A percentile compares a stretch with the other conserved stretches of the same genome.
These are phyloP conservation scores for Panthera leo DNA, from an alignment of 2,113 vertebrate species.

Conservation along the genomic window DNA sequence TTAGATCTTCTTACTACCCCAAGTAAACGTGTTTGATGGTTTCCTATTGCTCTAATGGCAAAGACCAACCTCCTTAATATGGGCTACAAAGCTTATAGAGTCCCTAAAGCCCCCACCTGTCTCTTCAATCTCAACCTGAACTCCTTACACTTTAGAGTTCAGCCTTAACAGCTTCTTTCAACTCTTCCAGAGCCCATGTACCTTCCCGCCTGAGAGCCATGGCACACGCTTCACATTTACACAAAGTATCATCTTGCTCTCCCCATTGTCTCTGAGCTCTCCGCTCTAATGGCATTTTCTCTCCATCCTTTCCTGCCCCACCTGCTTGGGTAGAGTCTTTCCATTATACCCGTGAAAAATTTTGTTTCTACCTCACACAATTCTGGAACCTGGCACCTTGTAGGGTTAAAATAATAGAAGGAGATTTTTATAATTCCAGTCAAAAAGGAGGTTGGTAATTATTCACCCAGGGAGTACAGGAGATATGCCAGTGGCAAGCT, in stretches of 20 bases:
- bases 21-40: neutral
- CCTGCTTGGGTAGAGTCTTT: neutral
- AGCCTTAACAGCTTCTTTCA: neutral
- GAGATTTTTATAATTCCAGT: neutral
- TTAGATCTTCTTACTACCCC: neutral
- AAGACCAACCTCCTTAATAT: neutral
- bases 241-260: neutral
- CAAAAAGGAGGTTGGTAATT: neutral
- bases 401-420: neutral
- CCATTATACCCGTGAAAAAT: neutral
- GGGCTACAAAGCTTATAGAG: neutral
- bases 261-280: neutral
- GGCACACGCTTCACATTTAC: neutral
- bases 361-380: neutral
- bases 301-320: neutral
- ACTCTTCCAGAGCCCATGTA: neutral
- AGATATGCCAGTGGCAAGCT: neutral
- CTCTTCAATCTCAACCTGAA: neutral
- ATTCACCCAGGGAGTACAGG: neutral
- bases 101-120: neutral
- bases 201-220: neutral
- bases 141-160: neutral
- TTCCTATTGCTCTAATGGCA: neutral
- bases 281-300: neutral
- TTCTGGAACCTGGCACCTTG: neutral